Evolutionary conservation across 1,140 invertebrate genomes (phyloP), one percentile per base, ranked within the genome.

Genomic region (Phocides pigmalion): DNA sequence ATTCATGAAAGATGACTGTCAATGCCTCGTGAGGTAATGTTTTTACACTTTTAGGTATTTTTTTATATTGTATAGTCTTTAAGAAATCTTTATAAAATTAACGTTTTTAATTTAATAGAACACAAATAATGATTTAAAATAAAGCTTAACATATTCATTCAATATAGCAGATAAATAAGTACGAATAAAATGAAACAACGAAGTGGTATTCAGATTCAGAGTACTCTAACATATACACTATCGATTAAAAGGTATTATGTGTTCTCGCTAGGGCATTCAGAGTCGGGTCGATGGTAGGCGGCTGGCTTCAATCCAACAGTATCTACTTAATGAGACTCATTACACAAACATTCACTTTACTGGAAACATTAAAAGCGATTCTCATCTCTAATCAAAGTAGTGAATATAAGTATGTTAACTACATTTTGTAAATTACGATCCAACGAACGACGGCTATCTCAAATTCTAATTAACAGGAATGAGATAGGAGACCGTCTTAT

Each of bases 251-350:
- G 49, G 42, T 66, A 63, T 53, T 53, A 63, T 20, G 44, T 63
- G 37, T 46, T 25, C 9, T 19, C 49, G 49, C 37, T 39, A 41
- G 35, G 19, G 49, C 32, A 41, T 41, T 54, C 51, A 54, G n/a
- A 22, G 37, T 12, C 51, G 51, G 53, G 39, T 56, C 53, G 41
- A 56, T 68, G 65, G 64, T 62, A 68, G 49, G 50, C 46, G 49
- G 59, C 64, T 78, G 84, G 82, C 76, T 65, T 32, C 51, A 37
- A 51, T 82, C 84, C 82, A 84, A 79, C 67, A 74, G 61, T 58
- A 66, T 76, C 68, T 73, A 76, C 77, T 76, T 81, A 83, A 82
- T 76, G 77, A 72, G 71, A 50, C 70, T 81, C 76, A 82, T 82
- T 76, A 79, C 71, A 76, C 69, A 77, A 76, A 79, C 75, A 80